phyloP scores from a whole-genome alignment of 2,888 invertebrate genomes.

The Hirudinaria manillensis region DNA sequence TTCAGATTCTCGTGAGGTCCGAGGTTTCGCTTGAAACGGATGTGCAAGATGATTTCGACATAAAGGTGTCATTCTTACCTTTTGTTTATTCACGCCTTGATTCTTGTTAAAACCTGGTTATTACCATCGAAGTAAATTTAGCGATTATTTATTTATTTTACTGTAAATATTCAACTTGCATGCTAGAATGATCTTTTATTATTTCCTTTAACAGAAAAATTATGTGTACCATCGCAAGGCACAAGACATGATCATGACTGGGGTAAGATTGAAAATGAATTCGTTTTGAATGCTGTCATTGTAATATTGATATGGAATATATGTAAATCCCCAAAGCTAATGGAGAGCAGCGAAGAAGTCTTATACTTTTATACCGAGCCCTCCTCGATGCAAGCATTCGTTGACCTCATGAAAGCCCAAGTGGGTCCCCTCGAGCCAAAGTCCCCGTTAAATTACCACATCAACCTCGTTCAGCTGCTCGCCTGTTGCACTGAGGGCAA shows the following conservation, averaged over 20 bases:
- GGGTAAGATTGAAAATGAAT: conserved; percentile 13
- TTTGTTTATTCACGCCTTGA: too few species aligned
- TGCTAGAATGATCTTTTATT: too few species aligned
- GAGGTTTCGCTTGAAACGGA: conserved; percentile 6
- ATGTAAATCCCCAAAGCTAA: conserved; percentile 1
- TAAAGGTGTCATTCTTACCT: background rate
- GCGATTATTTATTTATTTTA: too few species aligned
- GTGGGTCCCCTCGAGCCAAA: conserved; percentile 17
- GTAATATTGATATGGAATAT: background rate
- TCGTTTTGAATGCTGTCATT: background rate
- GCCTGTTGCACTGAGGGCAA: conserved; percentile 29
- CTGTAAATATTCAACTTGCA: too few species aligned
- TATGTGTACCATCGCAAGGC: conserved; percentile 32
- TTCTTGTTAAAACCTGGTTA: too few species aligned
- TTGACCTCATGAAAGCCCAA: conserved; percentile 15
- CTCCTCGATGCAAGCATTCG: conserved; percentile 15
- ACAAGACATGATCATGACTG: conserved; percentile 34
- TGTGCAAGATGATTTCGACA: background rate
- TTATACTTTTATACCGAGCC: conserved; percentile 24
- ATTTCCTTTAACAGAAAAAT: conserved; percentile 22
- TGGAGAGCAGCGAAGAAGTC: conserved; percentile 26
- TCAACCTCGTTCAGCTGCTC: conserved; percentile 22
- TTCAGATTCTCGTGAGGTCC: conserved; percentile 23
- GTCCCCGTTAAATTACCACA: conserved; percentile 16
- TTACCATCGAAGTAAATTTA: too few species aligned